Evolutionary conservation across 1,140 invertebrate genomes (phyloP).

Genomic region (Drosophila sturtevanti): DNA sequence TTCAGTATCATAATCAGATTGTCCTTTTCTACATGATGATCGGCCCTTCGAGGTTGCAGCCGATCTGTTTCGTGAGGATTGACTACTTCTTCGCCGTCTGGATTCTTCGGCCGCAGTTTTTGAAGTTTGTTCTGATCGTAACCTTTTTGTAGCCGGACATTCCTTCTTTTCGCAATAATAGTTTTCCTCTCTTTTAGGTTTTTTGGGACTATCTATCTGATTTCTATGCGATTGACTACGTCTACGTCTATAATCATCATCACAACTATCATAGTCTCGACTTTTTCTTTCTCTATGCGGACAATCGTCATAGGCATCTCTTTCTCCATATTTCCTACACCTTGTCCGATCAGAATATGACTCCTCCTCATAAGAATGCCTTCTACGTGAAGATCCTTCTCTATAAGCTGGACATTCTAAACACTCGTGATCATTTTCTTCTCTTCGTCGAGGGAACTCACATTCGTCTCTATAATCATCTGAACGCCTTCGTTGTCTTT

Average conservation of each 20-base stretch:
- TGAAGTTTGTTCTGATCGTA: neutral
- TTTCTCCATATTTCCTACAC: too few species aligned
- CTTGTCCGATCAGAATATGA: too few species aligned
- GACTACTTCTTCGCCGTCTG: neutral
- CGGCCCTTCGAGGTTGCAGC: neutral
- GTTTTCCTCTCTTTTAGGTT: neutral
- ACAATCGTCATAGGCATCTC: neutral
- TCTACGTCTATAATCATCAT: neutral
- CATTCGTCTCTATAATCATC: neutral
- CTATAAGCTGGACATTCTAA: neutral
- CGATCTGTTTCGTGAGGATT: neutral
- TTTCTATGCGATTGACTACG: too few species aligned
- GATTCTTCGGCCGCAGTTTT: neutral
- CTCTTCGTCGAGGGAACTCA: neutral
- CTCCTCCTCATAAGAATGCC: neutral
- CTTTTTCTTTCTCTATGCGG: neutral
- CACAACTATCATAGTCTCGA: neutral
- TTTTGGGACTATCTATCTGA: neutral
- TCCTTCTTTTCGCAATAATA: neutral
- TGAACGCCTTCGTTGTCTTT: neutral
- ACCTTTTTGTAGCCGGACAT: neutral
- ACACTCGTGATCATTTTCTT: neutral
- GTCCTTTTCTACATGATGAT: too few species aligned
- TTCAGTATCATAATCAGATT: too few species aligned
- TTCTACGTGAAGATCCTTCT: neutral